These are phyloP conservation scores for Contarinia nasturtii DNA, from an alignment of 1,140 invertebrate genomes.

Conservation along the genomic window DNA sequence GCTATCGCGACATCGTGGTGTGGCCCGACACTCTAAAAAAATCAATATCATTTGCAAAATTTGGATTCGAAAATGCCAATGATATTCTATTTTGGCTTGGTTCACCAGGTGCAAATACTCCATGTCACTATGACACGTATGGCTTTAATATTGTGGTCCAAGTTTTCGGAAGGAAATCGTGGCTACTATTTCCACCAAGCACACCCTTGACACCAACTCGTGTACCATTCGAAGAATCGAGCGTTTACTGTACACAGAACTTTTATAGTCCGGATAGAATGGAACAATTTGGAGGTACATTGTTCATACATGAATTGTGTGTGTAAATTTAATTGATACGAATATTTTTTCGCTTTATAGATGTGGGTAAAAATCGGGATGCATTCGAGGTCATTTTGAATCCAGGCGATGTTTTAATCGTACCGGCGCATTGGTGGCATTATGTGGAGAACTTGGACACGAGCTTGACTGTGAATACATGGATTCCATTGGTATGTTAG, in stretches of 20 bases:
- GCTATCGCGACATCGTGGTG: conserved; percentile 21
- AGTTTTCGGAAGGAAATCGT: conserved; percentile 74
- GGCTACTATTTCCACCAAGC: conserved; percentile 79
- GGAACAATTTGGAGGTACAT: conserved; percentile 23
- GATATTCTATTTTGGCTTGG: conserved; percentile 85
- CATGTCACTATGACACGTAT: conserved; percentile 88
- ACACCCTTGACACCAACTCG: conserved; percentile 60
- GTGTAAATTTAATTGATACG: no score
- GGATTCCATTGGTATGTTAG: conserved; percentile 52
- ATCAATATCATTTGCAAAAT: conserved; percentile 20
- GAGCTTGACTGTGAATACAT: conserved; percentile 67
- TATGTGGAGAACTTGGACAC: conserved; percentile 68
- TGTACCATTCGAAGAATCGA: conserved; percentile 93
- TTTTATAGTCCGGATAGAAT: conserved; percentile 41
- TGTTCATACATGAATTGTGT: no score
- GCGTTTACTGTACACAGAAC: conserved; percentile 74
- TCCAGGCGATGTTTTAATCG: conserved; percentile 70
- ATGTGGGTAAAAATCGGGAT: conserved; percentile 3
- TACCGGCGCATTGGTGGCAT: conserved; percentile 92
- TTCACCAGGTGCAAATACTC: conserved; percentile 70
- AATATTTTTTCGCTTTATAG: not conserved
- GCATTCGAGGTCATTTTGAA: conserved; percentile 39
- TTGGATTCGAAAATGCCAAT: conserved; percentile 52
- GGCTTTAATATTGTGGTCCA: conserved; percentile 85
- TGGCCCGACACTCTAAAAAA: conserved; percentile 10